These are phyloP conservation scores for Piprites chloris DNA, from an alignment of 2,113 vertebrate species.

Conservation along the genomic window DNA sequence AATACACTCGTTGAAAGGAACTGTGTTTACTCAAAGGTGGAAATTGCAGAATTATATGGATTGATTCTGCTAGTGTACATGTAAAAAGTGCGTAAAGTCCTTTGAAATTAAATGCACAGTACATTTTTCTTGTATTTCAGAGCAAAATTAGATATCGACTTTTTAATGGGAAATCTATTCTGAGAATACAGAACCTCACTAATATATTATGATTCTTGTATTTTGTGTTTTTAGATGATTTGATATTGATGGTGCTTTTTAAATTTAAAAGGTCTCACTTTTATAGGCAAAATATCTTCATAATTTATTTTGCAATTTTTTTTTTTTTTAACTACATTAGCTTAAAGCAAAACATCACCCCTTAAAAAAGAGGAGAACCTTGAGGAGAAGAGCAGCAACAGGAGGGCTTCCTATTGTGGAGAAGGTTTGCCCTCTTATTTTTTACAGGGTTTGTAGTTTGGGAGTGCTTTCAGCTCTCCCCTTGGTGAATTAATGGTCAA, in stretches of 20 bases:
- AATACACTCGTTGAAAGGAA: background rate
- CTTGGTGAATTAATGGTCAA: background rate
- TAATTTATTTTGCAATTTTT: background rate
- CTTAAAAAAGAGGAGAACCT: background rate
- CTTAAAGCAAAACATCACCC: background rate
- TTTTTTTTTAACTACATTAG: background rate
- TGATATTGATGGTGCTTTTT: constrained; percentile 21
- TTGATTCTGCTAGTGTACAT: background rate
- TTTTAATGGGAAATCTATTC: constrained; percentile 59
- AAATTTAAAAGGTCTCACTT: background rate
- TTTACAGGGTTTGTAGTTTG: background rate
- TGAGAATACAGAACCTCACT: background rate
- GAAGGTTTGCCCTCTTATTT: background rate
- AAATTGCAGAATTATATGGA: background rate
- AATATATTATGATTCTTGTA: background rate
- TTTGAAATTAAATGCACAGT: background rate
- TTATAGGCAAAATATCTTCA: background rate
- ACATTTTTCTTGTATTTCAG: constrained; percentile 39
- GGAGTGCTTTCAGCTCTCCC: background rate
- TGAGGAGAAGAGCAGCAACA: background rate
- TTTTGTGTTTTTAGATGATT: constrained; percentile 33
- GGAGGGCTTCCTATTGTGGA: background rate
- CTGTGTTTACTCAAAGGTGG: background rate
- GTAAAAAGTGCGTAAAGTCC: constrained; percentile 13
- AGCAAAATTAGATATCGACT: constrained; percentile 61